phyloP scores from a whole-genome alignment of 1,140 invertebrate genomes.

The Idris sp. region DNA sequence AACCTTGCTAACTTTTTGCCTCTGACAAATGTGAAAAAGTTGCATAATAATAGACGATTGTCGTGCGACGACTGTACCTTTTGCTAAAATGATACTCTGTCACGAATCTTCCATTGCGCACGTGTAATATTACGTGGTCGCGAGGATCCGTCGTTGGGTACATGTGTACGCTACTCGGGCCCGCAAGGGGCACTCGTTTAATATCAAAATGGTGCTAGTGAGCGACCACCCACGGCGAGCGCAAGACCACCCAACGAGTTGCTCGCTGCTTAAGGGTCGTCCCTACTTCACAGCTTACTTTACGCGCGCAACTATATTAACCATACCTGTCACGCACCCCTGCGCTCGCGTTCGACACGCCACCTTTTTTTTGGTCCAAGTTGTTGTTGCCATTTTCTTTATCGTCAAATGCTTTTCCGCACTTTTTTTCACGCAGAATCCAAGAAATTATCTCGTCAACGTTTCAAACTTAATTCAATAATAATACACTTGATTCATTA shows the following conservation, averaged over 20 bases:
- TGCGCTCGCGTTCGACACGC: conserved; percentile 49
- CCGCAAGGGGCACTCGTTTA: conserved; percentile 64
- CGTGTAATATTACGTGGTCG: conserved; percentile 57
- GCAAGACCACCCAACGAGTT: conserved; percentile 63
- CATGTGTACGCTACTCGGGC: conserved; percentile 45
- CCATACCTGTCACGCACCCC: conserved; percentile 54
- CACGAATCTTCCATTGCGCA: conserved; percentile 61
- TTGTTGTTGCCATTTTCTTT: too few relatives aligned
- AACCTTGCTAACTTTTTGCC: not conserved
- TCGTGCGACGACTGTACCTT: conserved; percentile 10
- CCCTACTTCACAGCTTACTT: conserved; percentile 60
- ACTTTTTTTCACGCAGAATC: too few relatives aligned
- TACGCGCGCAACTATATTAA: conserved; percentile 53
- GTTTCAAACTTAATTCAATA: too few relatives aligned
- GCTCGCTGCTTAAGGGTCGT: conserved; percentile 57
- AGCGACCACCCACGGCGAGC: conserved; percentile 68
- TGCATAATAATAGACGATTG: too few relatives aligned
- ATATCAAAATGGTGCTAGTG: conserved; percentile 75
- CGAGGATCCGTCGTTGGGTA: conserved; percentile 18
- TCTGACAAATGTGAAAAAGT: too few relatives aligned
- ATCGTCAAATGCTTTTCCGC: conserved; percentile 44
- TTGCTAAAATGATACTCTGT: conserved; percentile 65
- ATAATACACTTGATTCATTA: too few relatives aligned
- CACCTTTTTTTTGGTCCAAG: conserved; percentile 23
- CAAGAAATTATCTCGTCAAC: too few relatives aligned